Base-by-base conservation (phyloP, 2,113 vertebrate species). In the Rhagologus leucostigma region DNA sequence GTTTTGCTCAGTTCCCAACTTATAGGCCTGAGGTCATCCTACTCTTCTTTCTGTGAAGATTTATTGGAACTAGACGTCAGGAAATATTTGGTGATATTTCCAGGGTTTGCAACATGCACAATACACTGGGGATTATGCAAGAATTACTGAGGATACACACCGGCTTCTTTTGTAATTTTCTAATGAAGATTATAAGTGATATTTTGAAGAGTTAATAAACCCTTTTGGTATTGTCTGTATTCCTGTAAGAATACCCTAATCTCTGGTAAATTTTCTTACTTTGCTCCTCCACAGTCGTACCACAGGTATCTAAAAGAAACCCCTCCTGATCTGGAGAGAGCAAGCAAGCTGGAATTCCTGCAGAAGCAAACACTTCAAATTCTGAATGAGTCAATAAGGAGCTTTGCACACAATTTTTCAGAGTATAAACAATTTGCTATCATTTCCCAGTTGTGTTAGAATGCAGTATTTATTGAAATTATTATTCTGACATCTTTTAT, bases 201-300 rank as follows among this genome's bases (percentile, higher is more conserved):
- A 89, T 73, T 95, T 77, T 56, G 56, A 88, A 89, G 62, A 67
- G 23, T 55, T 94, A 74, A 94, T 94, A 94, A 84, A 77, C 80
- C 42, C 80, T 64, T 95, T 92, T 85, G 17, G n/a, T 22, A 92
- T 52, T 95, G 20, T 67, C 44, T 87, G 7, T 41, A n/a, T 62
- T 94, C 42, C 63, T 86, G 50, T 60, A 70, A 85, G 44, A 78
- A 89, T 55, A 80, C 3, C 4, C 73, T 30, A 56, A 55, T 46
- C 50, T 19, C 53, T 92, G 37, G 53, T 10, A 75, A 83, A 56
- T 73, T 71, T 90, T 94, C 35, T 92, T 83, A 52, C 12, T 59
- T 92, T 60, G 14, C 13, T n/a, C 30, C 57, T 64, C 29, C 53
- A 75, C 7, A 13, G 10, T 50, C 9, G 5, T 77, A 39, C 29